These are phyloP conservation scores for Neoniphon sammara DNA, from an alignment of 2,797 vertebrate species.

Conservation along the genomic window DNA sequence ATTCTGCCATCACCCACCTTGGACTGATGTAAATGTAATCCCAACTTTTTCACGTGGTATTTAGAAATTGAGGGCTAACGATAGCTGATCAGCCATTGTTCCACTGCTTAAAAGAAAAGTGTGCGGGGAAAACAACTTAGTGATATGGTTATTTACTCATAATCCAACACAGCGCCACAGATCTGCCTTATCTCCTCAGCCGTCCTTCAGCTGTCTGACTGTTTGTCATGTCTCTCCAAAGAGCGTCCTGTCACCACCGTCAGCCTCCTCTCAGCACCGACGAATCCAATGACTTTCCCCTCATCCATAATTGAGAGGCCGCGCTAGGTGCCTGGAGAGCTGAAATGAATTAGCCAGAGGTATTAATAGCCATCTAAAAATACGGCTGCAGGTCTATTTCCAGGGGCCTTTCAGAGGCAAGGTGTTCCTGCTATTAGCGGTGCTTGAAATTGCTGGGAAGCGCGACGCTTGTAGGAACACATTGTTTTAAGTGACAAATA, in stretches of 20 bases:
- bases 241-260: conserved; percentile 66
- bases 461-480: conserved; percentile 26
- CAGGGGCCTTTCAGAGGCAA: conserved; percentile 65
- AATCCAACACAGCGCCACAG: conserved; percentile 2
- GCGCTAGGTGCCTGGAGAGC: conserved; percentile 79
- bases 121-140: neutral
- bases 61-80: neutral
- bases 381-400: conserved; percentile 79
- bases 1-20: neutral
- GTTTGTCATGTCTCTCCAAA: conserved; percentile 67
- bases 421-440: conserved; percentile 62
- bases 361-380: conserved; percentile 85
- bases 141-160: conserved; percentile 6
- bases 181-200: conserved; percentile 22
- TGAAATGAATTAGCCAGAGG: conserved; percentile 83
- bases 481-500: conserved; percentile 27
- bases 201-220: conserved; percentile 66
- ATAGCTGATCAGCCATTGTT: no score
- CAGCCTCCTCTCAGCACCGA: conserved; percentile 70
- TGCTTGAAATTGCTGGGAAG: conserved; percentile 48
- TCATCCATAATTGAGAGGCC: conserved; percentile 85
- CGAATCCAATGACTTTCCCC: conserved; percentile 83
- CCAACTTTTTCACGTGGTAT: neutral
- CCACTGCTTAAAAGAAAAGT: conserved; percentile 5
- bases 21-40: neutral